Percentiles rank a stretch among this genome's conserved stretches.
These are phyloP conservation scores for Astyanax mexicanus DNA, from an alignment of 2,797 vertebrate genomes.

Conservation along the genomic window DNA sequence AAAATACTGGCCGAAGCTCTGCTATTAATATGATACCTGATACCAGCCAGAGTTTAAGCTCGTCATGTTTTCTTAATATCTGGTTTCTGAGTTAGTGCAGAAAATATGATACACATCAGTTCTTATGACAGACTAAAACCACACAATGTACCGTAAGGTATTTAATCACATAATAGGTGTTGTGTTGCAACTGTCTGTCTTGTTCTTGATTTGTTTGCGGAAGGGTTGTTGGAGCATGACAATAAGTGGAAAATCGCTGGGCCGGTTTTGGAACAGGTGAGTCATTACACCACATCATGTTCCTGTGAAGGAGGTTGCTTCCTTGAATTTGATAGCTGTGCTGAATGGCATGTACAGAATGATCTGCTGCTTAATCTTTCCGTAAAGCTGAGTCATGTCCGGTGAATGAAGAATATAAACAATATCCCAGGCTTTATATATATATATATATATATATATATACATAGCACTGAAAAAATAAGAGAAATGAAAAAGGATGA, in stretches of 20 bases:
- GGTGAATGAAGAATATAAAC: background rate
- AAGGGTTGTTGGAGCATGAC: background rate
- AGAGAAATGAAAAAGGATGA: too few relatives aligned
- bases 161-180: background rate
- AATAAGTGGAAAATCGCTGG: background rate
- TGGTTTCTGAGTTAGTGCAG: too few relatives aligned
- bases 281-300: slow-evolving; percentile 3
- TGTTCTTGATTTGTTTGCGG: background rate
- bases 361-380: background rate
- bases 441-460: too few relatives aligned
- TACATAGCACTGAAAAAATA: too few relatives aligned
- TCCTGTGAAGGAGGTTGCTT: slow-evolving; percentile 4
- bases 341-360: background rate
- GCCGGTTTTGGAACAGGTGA: slow-evolving; percentile 11
- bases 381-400: background rate
- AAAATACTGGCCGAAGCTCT: too few relatives aligned
- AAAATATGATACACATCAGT: too few relatives aligned
- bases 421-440: background rate
- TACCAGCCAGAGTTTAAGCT: too few relatives aligned
- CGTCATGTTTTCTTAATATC: too few relatives aligned
- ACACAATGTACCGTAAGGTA: background rate
- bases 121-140: too few relatives aligned
- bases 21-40: too few relatives aligned
- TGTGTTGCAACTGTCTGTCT: background rate
- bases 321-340: slow-evolving; percentile 22